These are phyloP conservation scores for Mormyrops attenuatus DNA, from an alignment of 2,797 vertebrate genomes.

Conservation along the genomic window DNA sequence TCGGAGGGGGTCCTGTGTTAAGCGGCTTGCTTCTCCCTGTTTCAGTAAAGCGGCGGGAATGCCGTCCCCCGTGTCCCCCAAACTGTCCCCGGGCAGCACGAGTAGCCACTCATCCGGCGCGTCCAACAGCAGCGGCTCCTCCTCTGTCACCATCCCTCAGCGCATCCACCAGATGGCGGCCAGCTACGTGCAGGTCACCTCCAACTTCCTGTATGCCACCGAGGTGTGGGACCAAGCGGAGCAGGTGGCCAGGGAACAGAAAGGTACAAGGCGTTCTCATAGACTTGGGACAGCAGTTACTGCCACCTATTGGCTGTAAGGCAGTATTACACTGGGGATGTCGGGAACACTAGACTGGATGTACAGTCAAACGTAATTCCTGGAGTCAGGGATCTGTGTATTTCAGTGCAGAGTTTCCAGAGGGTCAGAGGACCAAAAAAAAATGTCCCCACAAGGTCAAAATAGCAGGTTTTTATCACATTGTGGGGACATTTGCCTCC, in stretches of 20 bases:
- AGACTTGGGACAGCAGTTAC: not conserved
- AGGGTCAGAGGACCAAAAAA: not conserved
- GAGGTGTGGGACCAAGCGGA: slow-evolving; percentile 99
- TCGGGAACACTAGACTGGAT: not conserved
- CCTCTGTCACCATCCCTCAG: slow-evolving; percentile 96
- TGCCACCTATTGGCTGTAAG: not conserved
- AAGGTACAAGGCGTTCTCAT: slow-evolving; percentile 60
- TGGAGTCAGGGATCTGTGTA: not conserved
- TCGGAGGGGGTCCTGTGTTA: not conserved
- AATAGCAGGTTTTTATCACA: no score
- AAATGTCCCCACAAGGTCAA: no score
- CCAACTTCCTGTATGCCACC: slow-evolving; percentile 94
- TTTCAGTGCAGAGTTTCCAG: not conserved
- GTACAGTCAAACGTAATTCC: not conserved
- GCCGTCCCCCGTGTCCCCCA: slow-evolving; percentile 97
- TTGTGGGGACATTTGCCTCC: no score
- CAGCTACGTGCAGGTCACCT: slow-evolving; percentile 98
- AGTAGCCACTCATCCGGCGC: slow-evolving; percentile 80
- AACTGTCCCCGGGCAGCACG: slow-evolving; percentile 91
- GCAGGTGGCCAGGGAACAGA: slow-evolving; percentile 91
- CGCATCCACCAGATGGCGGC: slow-evolving; percentile 99
- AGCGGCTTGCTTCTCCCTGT: not conserved
- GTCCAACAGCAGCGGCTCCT: slow-evolving; percentile 79
- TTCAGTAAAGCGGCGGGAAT: slow-evolving; percentile 88
- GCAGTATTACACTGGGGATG: not conserved